Evolutionary conservation across 2,113 vertebrate genomes (phyloP).

Genomic region (Donacobius atricapilla): DNA sequence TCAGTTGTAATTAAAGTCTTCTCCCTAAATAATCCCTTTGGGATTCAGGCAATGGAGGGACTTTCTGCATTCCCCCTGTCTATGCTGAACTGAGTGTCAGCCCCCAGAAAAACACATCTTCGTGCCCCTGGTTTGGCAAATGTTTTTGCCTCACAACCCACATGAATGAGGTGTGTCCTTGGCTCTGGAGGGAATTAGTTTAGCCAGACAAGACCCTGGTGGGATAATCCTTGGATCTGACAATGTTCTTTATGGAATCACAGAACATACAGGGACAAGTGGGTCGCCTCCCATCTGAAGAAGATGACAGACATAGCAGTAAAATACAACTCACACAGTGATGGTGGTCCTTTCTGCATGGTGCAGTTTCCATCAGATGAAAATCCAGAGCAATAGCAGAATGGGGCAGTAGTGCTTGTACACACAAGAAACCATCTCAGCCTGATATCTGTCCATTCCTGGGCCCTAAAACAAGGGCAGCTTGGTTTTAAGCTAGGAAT

Average conservation of each 20-base stretch:
- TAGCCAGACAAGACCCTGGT: not conserved
- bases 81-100: not conserved
- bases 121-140: not conserved
- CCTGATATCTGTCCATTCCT: fast-evolving
- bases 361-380: not conserved
- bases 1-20: not conserved
- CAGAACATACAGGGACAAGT: not conserved
- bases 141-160: not conserved
- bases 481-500: not conserved
- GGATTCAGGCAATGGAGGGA: not conserved
- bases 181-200: not conserved
- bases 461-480: not conserved
- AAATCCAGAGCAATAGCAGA: not conserved
- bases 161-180: not conserved
- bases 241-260: fast-evolving
- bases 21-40: not conserved
- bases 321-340: not conserved
- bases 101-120: not conserved
- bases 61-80: not conserved
- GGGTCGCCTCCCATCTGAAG: not conserved
- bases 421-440: not conserved
- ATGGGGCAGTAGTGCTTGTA: fast-evolving
- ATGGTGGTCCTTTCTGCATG: not conserved
- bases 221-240: not conserved
- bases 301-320: too few species aligned